phyloP scores from a whole-genome alignment of 2,888 invertebrate genomes.

The Latrodectus hesperus region DNA sequence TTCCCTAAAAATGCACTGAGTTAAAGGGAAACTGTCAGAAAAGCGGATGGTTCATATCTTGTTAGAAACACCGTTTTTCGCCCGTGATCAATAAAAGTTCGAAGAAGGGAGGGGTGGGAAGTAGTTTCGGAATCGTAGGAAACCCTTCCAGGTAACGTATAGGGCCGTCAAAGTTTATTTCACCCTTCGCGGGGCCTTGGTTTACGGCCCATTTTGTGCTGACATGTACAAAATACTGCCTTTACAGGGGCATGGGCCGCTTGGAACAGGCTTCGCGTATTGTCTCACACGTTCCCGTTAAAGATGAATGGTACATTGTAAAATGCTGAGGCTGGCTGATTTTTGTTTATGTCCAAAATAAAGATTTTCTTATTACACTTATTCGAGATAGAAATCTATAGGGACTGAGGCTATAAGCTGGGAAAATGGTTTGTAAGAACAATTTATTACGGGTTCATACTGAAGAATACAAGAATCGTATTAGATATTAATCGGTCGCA shows the following conservation, averaged over 20 bases:
- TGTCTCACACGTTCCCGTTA: conserved; percentile 43
- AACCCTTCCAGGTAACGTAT: conserved; percentile 62
- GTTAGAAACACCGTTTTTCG: conserved; percentile 17
- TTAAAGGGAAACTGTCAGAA: not conserved
- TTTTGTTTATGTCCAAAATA: not conserved
- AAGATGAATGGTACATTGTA: conserved; percentile 49
- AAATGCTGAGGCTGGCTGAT: conserved; percentile 9
- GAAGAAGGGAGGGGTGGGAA: not conserved
- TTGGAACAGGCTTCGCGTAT: conserved; percentile 25
- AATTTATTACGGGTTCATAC: no score
- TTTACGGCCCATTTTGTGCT: conserved; percentile 65
- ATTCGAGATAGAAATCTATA: no score
- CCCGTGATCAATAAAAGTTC: conserved; percentile 30
- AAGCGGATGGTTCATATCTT: not conserved
- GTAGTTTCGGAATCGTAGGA: conserved; percentile 36
- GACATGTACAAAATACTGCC: conserved; percentile 62
- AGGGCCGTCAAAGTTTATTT: conserved; percentile 68
- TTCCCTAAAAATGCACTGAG: no score
- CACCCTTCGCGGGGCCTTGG: conserved; percentile 51
- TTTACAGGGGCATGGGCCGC: conserved; percentile 6
- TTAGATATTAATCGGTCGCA: no score
- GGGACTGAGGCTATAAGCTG: no score
- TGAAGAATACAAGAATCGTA: no score
- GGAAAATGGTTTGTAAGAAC: no score
- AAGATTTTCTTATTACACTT: no score